Evolutionary conservation across 2,888 invertebrate species (phyloP), one percentile per base, ranked within the genome.

Genomic region (Cryptus viduatorius): DNA sequence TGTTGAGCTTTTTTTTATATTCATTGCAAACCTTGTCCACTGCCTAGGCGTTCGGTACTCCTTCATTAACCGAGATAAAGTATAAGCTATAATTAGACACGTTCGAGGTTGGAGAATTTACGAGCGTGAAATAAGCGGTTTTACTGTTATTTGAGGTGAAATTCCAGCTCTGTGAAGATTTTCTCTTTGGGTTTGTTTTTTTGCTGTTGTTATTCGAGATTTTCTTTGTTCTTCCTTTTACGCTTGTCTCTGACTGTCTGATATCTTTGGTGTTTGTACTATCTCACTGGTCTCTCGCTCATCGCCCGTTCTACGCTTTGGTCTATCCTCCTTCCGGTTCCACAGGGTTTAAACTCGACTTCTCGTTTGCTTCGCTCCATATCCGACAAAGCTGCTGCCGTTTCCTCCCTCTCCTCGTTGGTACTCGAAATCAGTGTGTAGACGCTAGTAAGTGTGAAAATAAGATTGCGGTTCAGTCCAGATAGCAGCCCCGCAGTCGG

Each of bases 41-140:
- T 12, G 48, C n/a, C n/a, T 12, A 12, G 48, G 14, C 56, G 42
- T 68, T 10, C n/a, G 24, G 24, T 44, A 50, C 46, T 42, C 68
- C 56, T 81, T 81, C 81, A 61, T 68, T 76, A 69, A 81, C 46
- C 48, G 65, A 29, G 37, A 72, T 44, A 29, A 37, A 72, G 46
- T 31, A 53, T 72, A 56, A 79, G 59, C 10, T 72, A 61, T 72
- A 72, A 79, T 79, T 73, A 72, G 65, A 29, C 19, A 44, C 72
- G 72, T 65, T 73, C 67, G 71, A 64, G 64, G 42, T 65, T 7
- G 24, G 53, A 79, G 31, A 37, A 48, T 29, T 48, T 0, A 14
- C 48, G n/a, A 48, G 48, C 10, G 48, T 48, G 0, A n/a, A 29
- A 64, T 79, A 68, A 48, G 46, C 10, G 56, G 59, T 64, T 79